Evolutionary conservation across 1,140 invertebrate genomes (phyloP).

Genomic region (Panagrolaimus sp.): DNA sequence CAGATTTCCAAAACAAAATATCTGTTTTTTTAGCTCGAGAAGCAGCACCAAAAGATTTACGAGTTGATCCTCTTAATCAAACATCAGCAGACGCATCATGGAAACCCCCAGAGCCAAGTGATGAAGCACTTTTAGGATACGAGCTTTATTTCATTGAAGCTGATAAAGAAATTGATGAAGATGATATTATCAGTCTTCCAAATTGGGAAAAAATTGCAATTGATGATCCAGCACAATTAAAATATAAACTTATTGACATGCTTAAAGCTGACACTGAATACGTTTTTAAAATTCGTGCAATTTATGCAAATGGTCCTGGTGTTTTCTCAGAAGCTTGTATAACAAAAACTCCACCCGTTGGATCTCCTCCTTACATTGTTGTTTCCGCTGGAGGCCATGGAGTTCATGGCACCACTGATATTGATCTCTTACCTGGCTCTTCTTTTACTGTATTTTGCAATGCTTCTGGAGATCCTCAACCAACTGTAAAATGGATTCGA

Average conservation of each 20-base stretch:
- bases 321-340: constrained; percentile 58
- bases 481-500: constrained; percentile 55
- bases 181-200: constrained; percentile 45
- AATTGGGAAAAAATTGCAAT: constrained; percentile 50
- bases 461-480: constrained; percentile 48
- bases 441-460: constrained; percentile 55
- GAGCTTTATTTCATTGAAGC: constrained; percentile 53
- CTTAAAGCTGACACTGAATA: constrained; percentile 56
- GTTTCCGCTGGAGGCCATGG: constrained; percentile 56
- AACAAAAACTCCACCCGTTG: constrained; percentile 56
- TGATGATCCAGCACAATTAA: constrained; percentile 29
- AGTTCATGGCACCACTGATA: constrained; percentile 43
- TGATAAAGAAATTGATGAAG: constrained; percentile 54
- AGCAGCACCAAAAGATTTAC: constrained; percentile 48
- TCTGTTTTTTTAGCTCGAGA: constrained; percentile 39
- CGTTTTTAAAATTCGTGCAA: constrained; percentile 56
- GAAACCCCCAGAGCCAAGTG: constrained; percentile 41
- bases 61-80: constrained; percentile 53
- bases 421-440: constrained; percentile 54
- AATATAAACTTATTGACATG: constrained; percentile 41
- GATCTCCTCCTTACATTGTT: constrained; percentile 52
- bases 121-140: constrained; percentile 51
- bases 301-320: constrained; percentile 53
- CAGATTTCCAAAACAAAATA: not conserved
- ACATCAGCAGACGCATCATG: constrained; percentile 47